phyloP scores from a whole-genome alignment of 2,113 vertebrate genomes.

The Burhinus bistriatus region DNA sequence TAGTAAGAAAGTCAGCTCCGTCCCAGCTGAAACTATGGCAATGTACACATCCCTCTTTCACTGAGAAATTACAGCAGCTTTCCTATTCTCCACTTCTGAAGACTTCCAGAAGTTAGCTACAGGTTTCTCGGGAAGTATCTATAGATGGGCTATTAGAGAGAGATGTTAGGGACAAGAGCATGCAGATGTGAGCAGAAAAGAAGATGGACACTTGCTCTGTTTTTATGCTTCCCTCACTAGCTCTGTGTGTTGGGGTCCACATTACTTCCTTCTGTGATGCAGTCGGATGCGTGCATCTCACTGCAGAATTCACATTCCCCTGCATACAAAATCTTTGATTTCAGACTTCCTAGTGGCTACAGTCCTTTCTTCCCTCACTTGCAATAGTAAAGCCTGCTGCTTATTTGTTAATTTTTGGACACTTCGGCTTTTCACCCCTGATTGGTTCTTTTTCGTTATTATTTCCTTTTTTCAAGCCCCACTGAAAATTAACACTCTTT shows the following conservation, averaged over 20 bases:
- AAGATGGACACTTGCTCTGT: not conserved
- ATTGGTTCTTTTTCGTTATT: not conserved
- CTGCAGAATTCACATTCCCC: not conserved
- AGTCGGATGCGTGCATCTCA: accelerated
- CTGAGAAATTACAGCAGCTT: not conserved
- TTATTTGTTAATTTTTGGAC: not conserved
- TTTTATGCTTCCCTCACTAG: not conserved
- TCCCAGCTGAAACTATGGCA: not conserved
- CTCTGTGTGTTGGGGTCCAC: not conserved
- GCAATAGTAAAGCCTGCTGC: not conserved
- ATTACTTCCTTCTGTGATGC: not conserved
- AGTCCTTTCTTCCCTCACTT: not conserved
- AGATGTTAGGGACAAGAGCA: not conserved
- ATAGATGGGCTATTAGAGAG: not conserved
- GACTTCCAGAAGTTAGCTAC: not conserved
- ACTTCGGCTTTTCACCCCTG: not conserved
- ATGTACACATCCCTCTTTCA: not conserved
- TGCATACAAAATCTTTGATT: not conserved
- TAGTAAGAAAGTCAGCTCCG: not conserved
- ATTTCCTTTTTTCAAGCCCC: not conserved
- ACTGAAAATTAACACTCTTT: not conserved
- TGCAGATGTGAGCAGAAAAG: not conserved
- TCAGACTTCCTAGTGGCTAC: not conserved
- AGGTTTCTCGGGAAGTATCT: not conserved
- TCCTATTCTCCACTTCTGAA: not conserved